Percentiles rank a stretch among this genome's conserved stretches.
phyloP scores from a whole-genome alignment of 2,113 vertebrate genomes.

The Sylvietta virens region DNA sequence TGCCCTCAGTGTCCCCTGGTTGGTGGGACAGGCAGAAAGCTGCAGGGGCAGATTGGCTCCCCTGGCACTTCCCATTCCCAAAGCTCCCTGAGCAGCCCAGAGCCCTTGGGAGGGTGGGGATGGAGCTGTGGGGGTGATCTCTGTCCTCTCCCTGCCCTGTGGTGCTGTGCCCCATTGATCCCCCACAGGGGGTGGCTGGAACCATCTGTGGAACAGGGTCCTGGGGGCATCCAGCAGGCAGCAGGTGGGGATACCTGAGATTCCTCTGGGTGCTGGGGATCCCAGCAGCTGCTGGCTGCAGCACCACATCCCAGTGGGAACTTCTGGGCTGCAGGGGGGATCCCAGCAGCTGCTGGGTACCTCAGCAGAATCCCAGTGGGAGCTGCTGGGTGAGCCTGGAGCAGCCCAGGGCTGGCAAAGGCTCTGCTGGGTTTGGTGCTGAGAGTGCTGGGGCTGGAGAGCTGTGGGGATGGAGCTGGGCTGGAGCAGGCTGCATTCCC shows the following conservation, averaged over 20 bases:
- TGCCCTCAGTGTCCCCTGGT: not conserved
- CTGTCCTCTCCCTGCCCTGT: not conserved
- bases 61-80: not conserved
- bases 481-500: not conserved
- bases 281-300: not conserved
- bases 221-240: not conserved
- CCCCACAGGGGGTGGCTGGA: not conserved
- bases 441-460: not conserved
- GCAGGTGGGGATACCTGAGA: not conserved
- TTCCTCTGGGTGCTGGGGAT: not conserved
- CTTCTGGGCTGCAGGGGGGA: not conserved
- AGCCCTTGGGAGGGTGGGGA: not conserved
- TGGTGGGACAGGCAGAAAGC: not conserved
- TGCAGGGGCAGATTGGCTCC: not conserved
- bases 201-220: not conserved
- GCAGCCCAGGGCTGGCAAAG: not conserved
- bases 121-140: not conserved
- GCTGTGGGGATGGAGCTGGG: not conserved
- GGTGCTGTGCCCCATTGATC: not conserved
- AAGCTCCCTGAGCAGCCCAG: not conserved
- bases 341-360: not conserved
- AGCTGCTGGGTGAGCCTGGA: not conserved
- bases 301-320: not conserved
- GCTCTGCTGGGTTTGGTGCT: not conserved
- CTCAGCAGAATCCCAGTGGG: not conserved